Base-by-base conservation (phyloP, 2,113 vertebrate species). In the Butorides virescens region DNA sequence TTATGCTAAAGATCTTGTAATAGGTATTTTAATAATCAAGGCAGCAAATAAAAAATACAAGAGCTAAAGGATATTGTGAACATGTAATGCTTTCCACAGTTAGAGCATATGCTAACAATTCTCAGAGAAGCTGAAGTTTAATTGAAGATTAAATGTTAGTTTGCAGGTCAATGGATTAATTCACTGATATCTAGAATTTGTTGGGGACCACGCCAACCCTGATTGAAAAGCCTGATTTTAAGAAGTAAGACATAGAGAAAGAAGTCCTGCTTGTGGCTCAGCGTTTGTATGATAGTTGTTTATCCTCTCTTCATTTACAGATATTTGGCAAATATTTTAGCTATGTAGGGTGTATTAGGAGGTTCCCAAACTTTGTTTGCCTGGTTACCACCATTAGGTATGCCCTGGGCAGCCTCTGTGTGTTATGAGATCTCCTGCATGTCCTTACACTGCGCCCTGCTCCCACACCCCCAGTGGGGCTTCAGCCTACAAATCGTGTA, bases 141-240 rank as follows among this genome's bases (percentile, higher is more conserved):
- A 44, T 44, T 44, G 42, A 44, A 11, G 63, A 39, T 67, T 62
- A 82, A 73, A 72, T 73, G 29, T 90, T 81, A 94, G 59, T 86
- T 72, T 94, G 74, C 89, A 76, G 96, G 61, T 92, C 52, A 87
- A 47, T 88, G 75, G 52, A 65, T 74, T 78, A 78, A 90, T 78
- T 78, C 55, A 87, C 72, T 87, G 66, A 10, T 86, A 63, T 26
- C 67, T 87, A 70, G 49, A 93, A 53, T 83, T 83, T 70, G 34
- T 70, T 93, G 30, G 49, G 77, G 66, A 74, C 66, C 19, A 26
- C 1, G 3, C 55, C 66, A 73, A 63, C 83, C 47, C 81, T 83
- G 77, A 71, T 53, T 63, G 58, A 74, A 92, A 67, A 74, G 20
- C 61, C 77, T 83, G 71, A 83, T 78, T 87, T 90, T 90, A 70